Evolutionary conservation across 2,888 invertebrate species (phyloP).

Genomic region (Bruchidius siliquastri): DNA sequence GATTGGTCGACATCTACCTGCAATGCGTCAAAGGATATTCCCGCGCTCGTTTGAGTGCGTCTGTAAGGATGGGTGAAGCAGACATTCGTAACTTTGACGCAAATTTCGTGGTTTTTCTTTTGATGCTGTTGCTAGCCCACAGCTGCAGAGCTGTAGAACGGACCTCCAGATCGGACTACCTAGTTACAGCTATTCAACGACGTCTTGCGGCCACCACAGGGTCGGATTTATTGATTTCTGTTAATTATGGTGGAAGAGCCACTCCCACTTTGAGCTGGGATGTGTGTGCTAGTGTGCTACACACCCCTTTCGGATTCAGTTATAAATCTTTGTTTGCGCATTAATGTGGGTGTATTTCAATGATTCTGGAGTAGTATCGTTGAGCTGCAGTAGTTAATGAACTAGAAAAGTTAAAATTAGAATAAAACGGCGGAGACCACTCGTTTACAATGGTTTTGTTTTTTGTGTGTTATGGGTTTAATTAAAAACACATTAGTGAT

Average conservation of each 20-base stretch:
- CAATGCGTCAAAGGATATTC: not conserved
- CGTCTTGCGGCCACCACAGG: not conserved
- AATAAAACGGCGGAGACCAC: not conserved
- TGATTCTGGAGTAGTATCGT: not conserved
- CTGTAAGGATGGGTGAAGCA: not conserved
- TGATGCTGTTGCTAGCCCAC: not conserved
- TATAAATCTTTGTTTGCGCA: not conserved
- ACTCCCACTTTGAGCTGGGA: not conserved
- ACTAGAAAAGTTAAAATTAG: not conserved
- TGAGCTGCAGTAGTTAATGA: not conserved
- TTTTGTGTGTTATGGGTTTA: too few species aligned
- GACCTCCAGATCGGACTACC: not conserved
- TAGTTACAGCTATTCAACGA: not conserved
- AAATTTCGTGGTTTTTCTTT: not conserved
- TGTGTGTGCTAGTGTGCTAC: not conserved
- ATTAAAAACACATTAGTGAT: too few species aligned
- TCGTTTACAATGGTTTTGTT: not conserved
- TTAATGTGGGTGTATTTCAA: not conserved
- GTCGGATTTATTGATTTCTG: not conserved
- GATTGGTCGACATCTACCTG: not conserved
- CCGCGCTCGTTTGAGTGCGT: not conserved
- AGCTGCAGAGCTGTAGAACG: not conserved
- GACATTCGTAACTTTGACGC: constrained; percentile 1
- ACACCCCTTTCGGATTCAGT: not conserved
- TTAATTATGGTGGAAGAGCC: not conserved